Evolutionary conservation across 1,140 invertebrate species (phyloP).

Genomic region (Drosophila asahinai): DNA sequence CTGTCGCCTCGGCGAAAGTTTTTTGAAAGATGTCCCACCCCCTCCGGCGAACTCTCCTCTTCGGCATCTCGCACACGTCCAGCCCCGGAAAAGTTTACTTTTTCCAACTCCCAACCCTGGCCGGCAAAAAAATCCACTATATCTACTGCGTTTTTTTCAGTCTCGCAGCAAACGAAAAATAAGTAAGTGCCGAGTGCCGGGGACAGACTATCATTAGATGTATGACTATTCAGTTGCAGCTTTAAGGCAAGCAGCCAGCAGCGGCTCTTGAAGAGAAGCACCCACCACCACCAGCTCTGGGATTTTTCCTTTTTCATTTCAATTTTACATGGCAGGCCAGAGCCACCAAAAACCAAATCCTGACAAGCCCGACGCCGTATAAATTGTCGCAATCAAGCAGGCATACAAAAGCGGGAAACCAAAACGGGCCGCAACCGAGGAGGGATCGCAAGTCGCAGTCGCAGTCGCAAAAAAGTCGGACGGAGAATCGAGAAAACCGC

Average conservation of each 20-base stretch:
- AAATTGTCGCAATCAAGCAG: conserved; percentile 79
- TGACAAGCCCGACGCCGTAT: conserved; percentile 66
- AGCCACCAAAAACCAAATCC: conserved; percentile 62
- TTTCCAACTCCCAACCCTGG: conserved; percentile 7
- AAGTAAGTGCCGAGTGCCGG: conserved; percentile 72
- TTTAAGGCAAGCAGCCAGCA: conserved; percentile 37
- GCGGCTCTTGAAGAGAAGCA: conserved; percentile 37
- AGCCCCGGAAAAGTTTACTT: conserved; percentile 71
- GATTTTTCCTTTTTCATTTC: conserved; percentile 46
- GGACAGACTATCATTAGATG: conserved; percentile 59
- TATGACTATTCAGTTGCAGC: conserved; percentile 55
- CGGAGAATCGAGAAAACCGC: conserved; percentile 45
- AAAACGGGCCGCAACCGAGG: conserved; percentile 8
- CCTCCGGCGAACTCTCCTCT: neutral
- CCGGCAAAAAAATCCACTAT: conserved; percentile 14
- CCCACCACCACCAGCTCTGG: neutral
- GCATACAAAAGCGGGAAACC: conserved; percentile 41
- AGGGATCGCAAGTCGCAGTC: neutral
- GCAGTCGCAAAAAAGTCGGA: conserved; percentile 18
- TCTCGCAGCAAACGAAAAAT: conserved; percentile 53
- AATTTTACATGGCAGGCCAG: conserved; percentile 50
- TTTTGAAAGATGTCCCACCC: conserved; percentile 76
- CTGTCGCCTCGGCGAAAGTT: conserved; percentile 73
- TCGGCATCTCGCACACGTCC: conserved; percentile 65
- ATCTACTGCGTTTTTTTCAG: conserved; percentile 24